A percentile compares a stretch with the other conserved stretches of the same genome.
Evolutionary conservation across 1,140 invertebrate species (phyloP).

Genomic region (Hesperophylax magnus): DNA sequence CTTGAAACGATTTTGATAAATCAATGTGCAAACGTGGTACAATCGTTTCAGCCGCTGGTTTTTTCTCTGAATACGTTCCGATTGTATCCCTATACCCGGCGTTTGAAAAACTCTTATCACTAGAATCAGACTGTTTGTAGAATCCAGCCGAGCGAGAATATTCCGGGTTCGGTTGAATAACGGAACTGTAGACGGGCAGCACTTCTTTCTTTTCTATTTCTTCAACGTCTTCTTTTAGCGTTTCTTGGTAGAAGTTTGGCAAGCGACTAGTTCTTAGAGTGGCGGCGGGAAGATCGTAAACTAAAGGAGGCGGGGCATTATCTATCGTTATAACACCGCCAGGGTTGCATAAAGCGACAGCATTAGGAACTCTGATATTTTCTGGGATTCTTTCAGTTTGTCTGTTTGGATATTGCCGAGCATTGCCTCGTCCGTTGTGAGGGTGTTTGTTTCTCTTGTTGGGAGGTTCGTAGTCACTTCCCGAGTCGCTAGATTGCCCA

Average conservation of each 20-base stretch:
- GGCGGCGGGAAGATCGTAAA: background rate
- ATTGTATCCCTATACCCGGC: background rate
- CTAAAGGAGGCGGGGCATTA: background rate
- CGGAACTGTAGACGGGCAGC: constrained; percentile 44
- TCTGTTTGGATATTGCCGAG: constrained; percentile 13
- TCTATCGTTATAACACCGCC: background rate
- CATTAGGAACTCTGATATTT: background rate
- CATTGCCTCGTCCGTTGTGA: constrained; percentile 35
- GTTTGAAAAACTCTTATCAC: background rate
- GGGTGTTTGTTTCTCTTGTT: constrained; percentile 5
- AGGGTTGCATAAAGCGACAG: background rate
- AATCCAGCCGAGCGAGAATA: constrained; percentile 28
- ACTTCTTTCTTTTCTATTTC: constrained; percentile 13
- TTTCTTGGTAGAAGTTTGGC: constrained; percentile 55
- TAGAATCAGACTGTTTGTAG: constrained; percentile 10
- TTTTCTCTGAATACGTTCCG: background rate
- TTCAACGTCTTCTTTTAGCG: constrained; percentile 46
- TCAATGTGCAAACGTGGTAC: constrained; percentile 36
- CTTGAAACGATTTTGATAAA: constrained; percentile 32
- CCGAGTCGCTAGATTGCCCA: constrained; percentile 51
- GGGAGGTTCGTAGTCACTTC: constrained; percentile 38
- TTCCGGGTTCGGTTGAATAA: constrained; percentile 54
- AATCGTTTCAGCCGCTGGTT: background rate
- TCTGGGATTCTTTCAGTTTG: background rate
- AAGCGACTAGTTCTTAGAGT: constrained; percentile 23